Conservation (phyloP, 2,797 vertebrate genomes). For the Bucorvus abyssinicus region DNA sequence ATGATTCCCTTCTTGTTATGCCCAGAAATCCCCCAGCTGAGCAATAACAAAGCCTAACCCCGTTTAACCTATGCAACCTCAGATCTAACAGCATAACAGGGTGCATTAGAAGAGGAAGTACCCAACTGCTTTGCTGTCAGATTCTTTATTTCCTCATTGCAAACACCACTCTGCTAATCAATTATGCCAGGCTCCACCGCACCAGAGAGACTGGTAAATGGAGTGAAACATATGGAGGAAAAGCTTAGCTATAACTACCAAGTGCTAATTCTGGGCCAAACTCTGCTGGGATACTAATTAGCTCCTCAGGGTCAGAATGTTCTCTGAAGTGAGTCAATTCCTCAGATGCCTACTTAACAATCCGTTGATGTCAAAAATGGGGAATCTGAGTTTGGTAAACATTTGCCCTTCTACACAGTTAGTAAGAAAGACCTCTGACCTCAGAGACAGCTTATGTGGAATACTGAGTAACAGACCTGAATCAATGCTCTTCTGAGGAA, state of each 20-base stretch:
- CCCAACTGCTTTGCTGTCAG: background rate
- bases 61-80: background rate
- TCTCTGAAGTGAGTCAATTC: background rate
- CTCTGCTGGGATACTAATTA: slow-evolving; percentile 29
- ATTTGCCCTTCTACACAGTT: background rate
- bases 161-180: background rate
- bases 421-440: background rate
- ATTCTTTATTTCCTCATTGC: background rate
- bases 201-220: background rate
- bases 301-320: background rate
- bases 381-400: background rate
- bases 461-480: background rate
- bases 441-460: background rate
- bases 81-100: background rate
- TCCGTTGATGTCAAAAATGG: background rate
- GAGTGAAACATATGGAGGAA: background rate
- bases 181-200: background rate
- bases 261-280: background rate
- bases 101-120: background rate
- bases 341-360: background rate
- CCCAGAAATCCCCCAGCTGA: background rate
- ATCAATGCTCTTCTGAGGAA: background rate
- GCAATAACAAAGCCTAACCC: background rate
- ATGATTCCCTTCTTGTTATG: background rate
- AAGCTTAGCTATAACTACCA: background rate